Conservation (phyloP, 2,888 invertebrate species). For the Idaea biselata region DNA sequence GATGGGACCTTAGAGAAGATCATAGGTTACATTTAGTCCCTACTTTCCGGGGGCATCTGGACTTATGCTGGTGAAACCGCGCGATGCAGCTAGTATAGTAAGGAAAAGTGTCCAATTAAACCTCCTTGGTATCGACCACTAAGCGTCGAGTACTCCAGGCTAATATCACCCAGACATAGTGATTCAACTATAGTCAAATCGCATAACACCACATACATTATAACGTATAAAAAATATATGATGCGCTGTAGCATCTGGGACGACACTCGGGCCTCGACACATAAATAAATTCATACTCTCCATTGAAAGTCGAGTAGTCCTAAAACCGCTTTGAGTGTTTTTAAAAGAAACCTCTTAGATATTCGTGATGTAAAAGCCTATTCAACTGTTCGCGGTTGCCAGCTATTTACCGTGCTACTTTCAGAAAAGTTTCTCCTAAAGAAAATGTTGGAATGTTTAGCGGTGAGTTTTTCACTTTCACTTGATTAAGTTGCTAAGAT, state of each 20-base stretch:
- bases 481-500: neutral
- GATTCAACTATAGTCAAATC: too few relatives aligned
- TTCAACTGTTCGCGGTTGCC: conserved; percentile 23
- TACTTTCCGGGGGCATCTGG: too few relatives aligned
- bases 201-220: too few relatives aligned
- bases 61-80: too few relatives aligned
- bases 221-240: neutral
- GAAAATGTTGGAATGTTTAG: conserved; percentile 14
- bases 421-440: conserved; percentile 19
- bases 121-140: too few relatives aligned
- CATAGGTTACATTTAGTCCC: too few relatives aligned
- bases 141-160: too few relatives aligned
- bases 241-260: neutral
- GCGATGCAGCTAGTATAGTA: too few relatives aligned
- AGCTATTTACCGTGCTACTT: conserved; percentile 25
- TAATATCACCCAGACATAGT: too few relatives aligned
- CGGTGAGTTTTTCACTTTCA: conserved; percentile 9
- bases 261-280: conserved; percentile 21
- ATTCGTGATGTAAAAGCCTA: conserved; percentile 28
- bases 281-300: conserved; percentile 68
- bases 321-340: conserved; percentile 57
- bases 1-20: too few relatives aligned
- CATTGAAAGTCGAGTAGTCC: conserved; percentile 59
- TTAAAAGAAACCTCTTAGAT: conserved; percentile 50
- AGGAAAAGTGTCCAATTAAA: too few relatives aligned